Base-by-base conservation (phyloP, 2,797 vertebrate genomes). In the Danio tinwini region DNA sequence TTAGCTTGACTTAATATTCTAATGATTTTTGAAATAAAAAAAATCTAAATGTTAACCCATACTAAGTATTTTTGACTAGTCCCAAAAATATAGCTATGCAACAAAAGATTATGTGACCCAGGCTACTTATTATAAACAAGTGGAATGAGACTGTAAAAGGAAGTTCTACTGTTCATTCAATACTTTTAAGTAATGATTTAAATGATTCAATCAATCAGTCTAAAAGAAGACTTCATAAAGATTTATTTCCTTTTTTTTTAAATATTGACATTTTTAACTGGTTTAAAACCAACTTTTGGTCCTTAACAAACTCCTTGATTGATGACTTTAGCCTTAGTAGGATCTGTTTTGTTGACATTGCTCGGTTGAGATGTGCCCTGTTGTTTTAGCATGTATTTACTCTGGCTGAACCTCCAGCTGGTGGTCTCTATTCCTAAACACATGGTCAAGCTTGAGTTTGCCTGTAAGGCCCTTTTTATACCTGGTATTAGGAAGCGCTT, bases 341-440 rank as follows among this genome's bases (percentile, higher is more conserved):
- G 86, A 85, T 91, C 86, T 86, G 88, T 85, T 81, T 85, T 88
- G 88, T 90, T 86, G 87, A 81, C 78, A 85, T 85, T 79, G n/a
- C 62, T 73, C 80, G 85, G 84, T 84, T 86, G 86, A 82, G 87
- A 86, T 88, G 81, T 81, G 81, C 76, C 84, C 78, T 88, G 87
- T 85, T 90, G 89, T 91, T 91, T 87, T 86, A 83, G 88, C 87
- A 87, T 79, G 49, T 92, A 89, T 92, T 92, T 84, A 88, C 87
- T 87, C 84, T 88, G 82, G 85, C 86, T 91, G 81, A 88, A 90
- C 87, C 87, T 89, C 86, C 91, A 93, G 92, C 91, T 94, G 92
- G 78, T 88, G 86, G 87, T 91, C 88, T 86, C 65, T 80, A 84
- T 83, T 83, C 80, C 85, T 89, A 91, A 92, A 92, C 88, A 81